Conservation (phyloP, 1,140 invertebrate species). For the Aphis craccivora region DNA sequence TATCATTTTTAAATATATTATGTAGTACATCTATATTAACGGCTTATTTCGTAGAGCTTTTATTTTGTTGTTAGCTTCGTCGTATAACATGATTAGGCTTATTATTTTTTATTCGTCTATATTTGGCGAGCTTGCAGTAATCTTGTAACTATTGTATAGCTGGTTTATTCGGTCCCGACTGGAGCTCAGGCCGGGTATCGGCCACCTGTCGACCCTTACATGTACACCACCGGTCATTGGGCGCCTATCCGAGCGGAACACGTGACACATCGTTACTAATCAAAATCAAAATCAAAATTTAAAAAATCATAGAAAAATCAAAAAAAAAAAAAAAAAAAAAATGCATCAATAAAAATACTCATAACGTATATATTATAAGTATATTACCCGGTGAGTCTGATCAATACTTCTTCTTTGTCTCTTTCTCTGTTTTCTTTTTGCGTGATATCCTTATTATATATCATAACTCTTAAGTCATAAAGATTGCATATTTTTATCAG, state of each 20-base stretch:
- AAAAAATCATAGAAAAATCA: conserved; percentile 58
- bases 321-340: conserved; percentile 48
- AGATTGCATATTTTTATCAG: background rate
- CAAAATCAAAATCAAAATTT: conserved; percentile 58
- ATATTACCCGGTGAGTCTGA: conserved; percentile 51
- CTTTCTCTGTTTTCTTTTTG: conserved; percentile 33
- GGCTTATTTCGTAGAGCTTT: conserved; percentile 52
- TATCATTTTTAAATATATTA: background rate
- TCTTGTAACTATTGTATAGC: conserved; percentile 64
- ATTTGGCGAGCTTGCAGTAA: conserved; percentile 45
- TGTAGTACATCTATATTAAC: conserved; percentile 42
- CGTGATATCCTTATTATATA: conserved; percentile 11
- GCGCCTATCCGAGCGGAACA: conserved; percentile 63
- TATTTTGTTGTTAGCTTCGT: conserved; percentile 5
- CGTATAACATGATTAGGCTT: conserved; percentile 22
- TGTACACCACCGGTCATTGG: conserved; percentile 64
- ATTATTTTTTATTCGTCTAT: background rate
- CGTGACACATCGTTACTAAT: conserved; percentile 60
- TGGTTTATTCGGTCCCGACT: conserved; percentile 68
- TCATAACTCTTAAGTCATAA: background rate
- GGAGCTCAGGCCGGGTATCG: conserved; percentile 64
- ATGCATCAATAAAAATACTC: conserved; percentile 34
- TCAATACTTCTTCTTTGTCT: conserved; percentile 49
- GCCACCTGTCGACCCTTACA: conserved; percentile 65
- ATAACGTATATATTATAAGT: conserved; percentile 48